Conservation (phyloP, 2,113 vertebrate genomes). For the Salvelinus namaycush region DNA sequence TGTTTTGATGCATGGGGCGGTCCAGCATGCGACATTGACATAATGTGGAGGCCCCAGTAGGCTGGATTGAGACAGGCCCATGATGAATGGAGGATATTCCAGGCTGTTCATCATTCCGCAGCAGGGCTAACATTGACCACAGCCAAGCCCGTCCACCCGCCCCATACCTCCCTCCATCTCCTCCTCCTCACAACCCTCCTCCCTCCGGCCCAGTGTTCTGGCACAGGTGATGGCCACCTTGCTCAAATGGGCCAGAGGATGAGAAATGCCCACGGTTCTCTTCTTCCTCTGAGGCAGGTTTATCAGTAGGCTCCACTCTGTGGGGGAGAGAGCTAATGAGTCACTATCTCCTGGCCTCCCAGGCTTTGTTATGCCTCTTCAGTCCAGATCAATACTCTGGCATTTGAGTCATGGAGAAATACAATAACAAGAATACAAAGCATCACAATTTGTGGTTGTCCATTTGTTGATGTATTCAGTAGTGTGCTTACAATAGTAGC, state of each 20-base stretch:
- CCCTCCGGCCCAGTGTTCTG: background rate
- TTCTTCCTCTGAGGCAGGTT: background rate
- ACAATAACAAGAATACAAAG: background rate
- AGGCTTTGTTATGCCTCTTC: background rate
- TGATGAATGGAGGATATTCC: background rate
- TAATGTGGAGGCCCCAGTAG: background rate
- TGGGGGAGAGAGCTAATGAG: background rate
- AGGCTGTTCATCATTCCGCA: background rate
- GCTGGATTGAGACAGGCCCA: background rate
- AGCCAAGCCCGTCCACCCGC: background rate
- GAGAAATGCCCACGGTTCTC: background rate
- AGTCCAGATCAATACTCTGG: background rate
- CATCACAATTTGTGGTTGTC: background rate
- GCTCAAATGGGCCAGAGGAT: background rate
- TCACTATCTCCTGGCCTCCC: background rate
- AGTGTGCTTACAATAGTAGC: too few species aligned
- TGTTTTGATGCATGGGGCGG: constrained; percentile 1
- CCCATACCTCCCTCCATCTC: background rate
- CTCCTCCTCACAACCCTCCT: background rate
- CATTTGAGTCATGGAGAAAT: background rate
- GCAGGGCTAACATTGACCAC: background rate
- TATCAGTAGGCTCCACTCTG: background rate
- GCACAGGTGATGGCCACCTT: background rate
- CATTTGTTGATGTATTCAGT: background rate
- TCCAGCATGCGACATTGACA: background rate